A percentile compares a stretch with the other conserved stretches of the same genome.
Conservation (phyloP, 2,113 vertebrate genomes). For the Pteruthius melanotis region DNA sequence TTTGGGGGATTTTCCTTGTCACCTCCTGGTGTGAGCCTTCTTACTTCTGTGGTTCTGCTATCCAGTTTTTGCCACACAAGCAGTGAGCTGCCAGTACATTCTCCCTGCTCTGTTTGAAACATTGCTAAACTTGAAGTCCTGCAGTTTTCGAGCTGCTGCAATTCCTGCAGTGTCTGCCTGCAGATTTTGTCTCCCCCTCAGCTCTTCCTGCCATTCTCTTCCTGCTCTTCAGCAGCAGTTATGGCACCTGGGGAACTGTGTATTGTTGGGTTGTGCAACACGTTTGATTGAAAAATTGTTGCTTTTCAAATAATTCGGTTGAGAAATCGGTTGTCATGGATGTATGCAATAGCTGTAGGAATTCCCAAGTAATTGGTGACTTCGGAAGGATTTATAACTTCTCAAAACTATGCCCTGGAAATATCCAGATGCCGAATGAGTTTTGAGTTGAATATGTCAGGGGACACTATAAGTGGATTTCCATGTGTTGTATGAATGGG, state of each 20-base stretch:
- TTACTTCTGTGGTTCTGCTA: not conserved
- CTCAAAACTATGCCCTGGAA: not conserved
- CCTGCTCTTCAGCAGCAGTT: not conserved
- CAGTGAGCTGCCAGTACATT: accelerated
- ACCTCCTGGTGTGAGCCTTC: accelerated
- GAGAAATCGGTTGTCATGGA: not conserved
- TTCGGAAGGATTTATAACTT: not conserved
- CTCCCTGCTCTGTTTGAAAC: not conserved
- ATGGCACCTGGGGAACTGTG: not conserved
- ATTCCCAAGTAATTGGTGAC: not conserved
- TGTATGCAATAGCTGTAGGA: not conserved
- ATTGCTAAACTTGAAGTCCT: not conserved
- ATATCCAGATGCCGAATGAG: not conserved
- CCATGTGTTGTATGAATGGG: not conserved
- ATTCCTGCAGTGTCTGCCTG: not conserved
- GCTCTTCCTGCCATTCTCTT: not conserved
- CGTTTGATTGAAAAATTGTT: not conserved
- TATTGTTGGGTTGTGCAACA: not conserved
- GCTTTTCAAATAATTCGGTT: not conserved
- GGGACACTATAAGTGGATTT: not conserved
- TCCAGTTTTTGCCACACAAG: not conserved
- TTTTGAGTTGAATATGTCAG: not conserved
- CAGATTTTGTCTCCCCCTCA: not conserved
- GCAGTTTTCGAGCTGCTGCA: not conserved
- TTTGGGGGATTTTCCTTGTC: not conserved